Conservation (phyloP, 2,888 invertebrate genomes). For the Cheilosia urbana region DNA sequence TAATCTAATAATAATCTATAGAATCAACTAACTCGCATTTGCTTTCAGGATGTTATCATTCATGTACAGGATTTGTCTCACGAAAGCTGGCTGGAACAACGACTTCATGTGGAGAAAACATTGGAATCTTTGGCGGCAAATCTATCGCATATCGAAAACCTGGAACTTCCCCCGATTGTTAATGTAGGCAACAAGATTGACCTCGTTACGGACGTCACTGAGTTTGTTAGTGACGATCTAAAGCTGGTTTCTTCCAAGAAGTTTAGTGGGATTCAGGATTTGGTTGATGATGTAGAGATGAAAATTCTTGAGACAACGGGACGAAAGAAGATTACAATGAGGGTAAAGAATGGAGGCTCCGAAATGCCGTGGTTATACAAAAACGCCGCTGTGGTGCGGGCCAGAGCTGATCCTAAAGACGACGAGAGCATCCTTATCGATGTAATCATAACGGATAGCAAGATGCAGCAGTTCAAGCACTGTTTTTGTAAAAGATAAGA, state of each 20-base stretch:
- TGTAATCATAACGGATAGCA: conserved; percentile 85
- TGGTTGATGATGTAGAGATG: conserved; percentile 80
- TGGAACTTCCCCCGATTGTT: conserved; percentile 84
- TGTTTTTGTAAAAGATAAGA: conserved; percentile 78
- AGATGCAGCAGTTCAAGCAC: conserved; percentile 85
- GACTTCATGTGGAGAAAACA: conserved; percentile 88
- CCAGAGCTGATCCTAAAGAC: conserved; percentile 84
- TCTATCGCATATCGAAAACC: conserved; percentile 72
- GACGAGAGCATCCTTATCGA: conserved; percentile 85
- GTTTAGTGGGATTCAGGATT: conserved; percentile 81
- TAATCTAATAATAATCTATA: conserved; percentile 2
- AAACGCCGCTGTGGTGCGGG: conserved; percentile 86
- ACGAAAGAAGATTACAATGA: conserved; percentile 85
- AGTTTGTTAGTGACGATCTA: conserved; percentile 76
- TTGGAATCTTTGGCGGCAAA: conserved; percentile 85
- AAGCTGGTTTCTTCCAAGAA: conserved; percentile 85
- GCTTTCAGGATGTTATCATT: conserved; percentile 89
- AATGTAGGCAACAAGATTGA: conserved; percentile 92
- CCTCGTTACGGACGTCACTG: conserved; percentile 80
- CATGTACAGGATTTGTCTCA: conserved; percentile 92
- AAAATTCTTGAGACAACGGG: conserved; percentile 85
- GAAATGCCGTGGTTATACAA: conserved; percentile 88
- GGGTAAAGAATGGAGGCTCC: conserved; percentile 86
- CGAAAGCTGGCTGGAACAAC: conserved; percentile 88
- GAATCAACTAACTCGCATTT: conserved; percentile 3